Percentiles rank a stretch among this genome's conserved stretches.
phyloP scores from a whole-genome alignment of 2,888 invertebrate genomes.

The Clostera curtula region DNA sequence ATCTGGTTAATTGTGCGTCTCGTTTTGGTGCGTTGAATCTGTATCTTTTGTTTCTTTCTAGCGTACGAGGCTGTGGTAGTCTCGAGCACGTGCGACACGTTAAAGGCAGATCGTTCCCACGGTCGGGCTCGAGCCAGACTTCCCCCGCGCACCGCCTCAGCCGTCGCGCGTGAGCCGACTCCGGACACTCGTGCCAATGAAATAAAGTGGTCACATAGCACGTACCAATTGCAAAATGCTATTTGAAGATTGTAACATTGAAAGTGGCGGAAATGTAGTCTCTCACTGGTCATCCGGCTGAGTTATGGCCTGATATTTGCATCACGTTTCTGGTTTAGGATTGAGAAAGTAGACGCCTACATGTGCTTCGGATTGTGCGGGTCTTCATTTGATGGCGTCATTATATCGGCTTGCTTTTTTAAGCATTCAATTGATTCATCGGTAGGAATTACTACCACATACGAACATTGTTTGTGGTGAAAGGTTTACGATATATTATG shows the following conservation, averaged over 20 bases:
- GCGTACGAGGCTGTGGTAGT: slow-evolving; percentile 47
- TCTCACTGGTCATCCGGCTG: slow-evolving; percentile 26
- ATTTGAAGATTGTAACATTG: slow-evolving; percentile 46
- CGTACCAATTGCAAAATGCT: slow-evolving; percentile 67
- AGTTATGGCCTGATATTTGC: slow-evolving; percentile 14
- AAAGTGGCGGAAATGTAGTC: slow-evolving; percentile 52
- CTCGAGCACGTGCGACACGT: slow-evolving; percentile 72
- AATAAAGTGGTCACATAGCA: slow-evolving; percentile 67
- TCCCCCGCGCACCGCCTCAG: slow-evolving; percentile 28
- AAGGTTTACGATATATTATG: too few species aligned
- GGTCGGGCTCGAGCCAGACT: slow-evolving; percentile 56
- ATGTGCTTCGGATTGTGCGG: not conserved
- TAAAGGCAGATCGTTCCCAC: slow-evolving; percentile 75
- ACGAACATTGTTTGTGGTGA: too few species aligned
- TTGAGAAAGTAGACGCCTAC: slow-evolving; percentile 1
- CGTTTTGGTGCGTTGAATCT: slow-evolving; percentile 12
- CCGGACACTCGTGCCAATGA: slow-evolving; percentile 55
- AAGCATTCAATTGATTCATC: too few species aligned
- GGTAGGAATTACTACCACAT: too few species aligned
- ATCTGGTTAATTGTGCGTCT: slow-evolving; percentile 18
- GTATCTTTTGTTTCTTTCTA: slow-evolving; percentile 34
- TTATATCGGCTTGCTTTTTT: too few species aligned
- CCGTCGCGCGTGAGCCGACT: slow-evolving; percentile 56
- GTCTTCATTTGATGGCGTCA: too few species aligned
- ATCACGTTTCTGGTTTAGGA: slow-evolving; percentile 3